A percentile compares a stretch with the other conserved stretches of the same genome.
Evolutionary conservation across 2,888 invertebrate species (phyloP).

Genomic region (Carabus problematicus): DNA sequence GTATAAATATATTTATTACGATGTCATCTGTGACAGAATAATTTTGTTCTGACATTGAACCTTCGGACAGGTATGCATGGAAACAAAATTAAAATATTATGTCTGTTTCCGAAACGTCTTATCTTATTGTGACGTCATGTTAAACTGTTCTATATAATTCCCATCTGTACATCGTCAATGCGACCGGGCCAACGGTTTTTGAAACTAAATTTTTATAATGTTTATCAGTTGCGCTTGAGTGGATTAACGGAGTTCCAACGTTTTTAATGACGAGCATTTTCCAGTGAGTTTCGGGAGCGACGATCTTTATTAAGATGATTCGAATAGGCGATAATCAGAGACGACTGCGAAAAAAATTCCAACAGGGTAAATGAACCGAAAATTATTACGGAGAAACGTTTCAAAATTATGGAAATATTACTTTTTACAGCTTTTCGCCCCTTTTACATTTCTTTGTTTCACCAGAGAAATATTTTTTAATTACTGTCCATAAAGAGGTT

Average conservation of each 20-base stretch:
- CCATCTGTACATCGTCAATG: too few relatives aligned
- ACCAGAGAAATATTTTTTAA: too few relatives aligned
- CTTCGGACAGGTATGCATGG: too few relatives aligned
- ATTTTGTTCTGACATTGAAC: too few relatives aligned
- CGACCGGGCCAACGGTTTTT: neutral
- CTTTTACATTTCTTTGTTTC: too few relatives aligned
- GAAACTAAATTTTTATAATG: constrained; percentile 35
- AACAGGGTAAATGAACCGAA: constrained; percentile 32
- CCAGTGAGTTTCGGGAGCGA: constrained; percentile 28
- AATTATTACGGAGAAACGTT: constrained; percentile 24
- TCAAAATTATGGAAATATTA: constrained; percentile 4
- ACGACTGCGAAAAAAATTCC: constrained; percentile 20
- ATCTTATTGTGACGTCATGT: too few relatives aligned
- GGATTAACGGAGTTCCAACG: constrained; percentile 30
- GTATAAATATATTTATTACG: too few relatives aligned
- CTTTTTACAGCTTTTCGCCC: neutral
- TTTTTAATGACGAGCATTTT: constrained; percentile 36
- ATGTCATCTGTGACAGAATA: too few relatives aligned
- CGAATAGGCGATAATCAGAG: constrained; percentile 37
- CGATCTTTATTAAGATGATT: constrained; percentile 38
- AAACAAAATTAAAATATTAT: too few relatives aligned
- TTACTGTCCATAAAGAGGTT: too few relatives aligned
- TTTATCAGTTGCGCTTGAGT: constrained; percentile 35
- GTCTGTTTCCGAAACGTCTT: too few relatives aligned
- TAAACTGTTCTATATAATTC: too few relatives aligned